Percentiles rank a stretch among this genome's conserved stretches.
Conservation (phyloP, 2,888 invertebrate species). For the Nysson spinosus region DNA sequence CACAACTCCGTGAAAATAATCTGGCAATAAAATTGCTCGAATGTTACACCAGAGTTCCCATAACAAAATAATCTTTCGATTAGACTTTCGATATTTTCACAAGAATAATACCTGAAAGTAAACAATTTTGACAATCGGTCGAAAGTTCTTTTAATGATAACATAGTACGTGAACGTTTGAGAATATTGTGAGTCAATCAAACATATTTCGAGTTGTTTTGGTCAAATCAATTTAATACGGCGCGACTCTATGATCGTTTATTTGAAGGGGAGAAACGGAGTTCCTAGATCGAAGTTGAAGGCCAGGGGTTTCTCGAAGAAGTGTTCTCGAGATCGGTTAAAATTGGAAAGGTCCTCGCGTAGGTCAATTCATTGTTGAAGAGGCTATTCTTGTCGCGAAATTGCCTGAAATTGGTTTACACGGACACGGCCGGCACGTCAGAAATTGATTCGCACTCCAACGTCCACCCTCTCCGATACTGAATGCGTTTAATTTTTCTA, state of each 20-base stretch:
- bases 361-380: constrained; percentile 75
- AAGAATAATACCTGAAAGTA: neutral
- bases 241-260: constrained; percentile 41
- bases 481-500: constrained; percentile 68
- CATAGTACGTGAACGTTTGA: too few relatives aligned
- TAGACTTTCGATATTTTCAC: constrained; percentile 11
- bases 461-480: constrained; percentile 31
- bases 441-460: constrained; percentile 72
- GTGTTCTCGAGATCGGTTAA: constrained; percentile 68
- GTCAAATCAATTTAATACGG: constrained; percentile 61
- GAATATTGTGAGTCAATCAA: neutral
- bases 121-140: too few relatives aligned
- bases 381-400: constrained; percentile 77
- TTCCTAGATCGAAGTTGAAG: constrained; percentile 32
- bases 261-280: constrained; percentile 25
- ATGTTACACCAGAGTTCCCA: constrained; percentile 42
- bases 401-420: constrained; percentile 78
- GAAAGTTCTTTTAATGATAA: too few relatives aligned
- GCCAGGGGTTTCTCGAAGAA: constrained; percentile 34
- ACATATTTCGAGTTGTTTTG: constrained; percentile 13
- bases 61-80: constrained; percentile 23
- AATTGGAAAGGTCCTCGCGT: constrained; percentile 74
- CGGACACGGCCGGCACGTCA: constrained; percentile 65
- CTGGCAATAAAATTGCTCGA: constrained; percentile 49
- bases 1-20: constrained; percentile 49